phyloP scores from a whole-genome alignment of 2,113 vertebrate genomes.

The Grantiella picta region DNA sequence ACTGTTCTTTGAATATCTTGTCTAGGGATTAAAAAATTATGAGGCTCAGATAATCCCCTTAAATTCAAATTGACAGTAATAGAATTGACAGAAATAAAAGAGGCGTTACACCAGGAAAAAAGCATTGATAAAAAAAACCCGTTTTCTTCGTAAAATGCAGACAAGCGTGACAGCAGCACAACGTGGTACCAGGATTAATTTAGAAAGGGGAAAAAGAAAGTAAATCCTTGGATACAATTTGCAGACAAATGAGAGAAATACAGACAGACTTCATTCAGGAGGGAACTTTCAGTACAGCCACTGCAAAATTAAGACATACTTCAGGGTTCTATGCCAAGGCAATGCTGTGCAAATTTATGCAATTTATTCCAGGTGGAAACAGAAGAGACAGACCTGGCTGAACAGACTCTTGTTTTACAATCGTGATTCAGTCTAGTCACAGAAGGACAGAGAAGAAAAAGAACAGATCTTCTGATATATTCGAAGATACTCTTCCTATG shows the following conservation, averaged over 20 bases:
- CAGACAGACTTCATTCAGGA: neutral
- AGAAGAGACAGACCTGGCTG: constrained; percentile 4
- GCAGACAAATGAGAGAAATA: neutral
- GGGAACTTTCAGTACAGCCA: neutral
- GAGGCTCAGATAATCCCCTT: neutral
- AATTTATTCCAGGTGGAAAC: constrained; percentile 46
- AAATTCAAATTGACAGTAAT: neutral
- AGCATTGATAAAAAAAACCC: neutral
- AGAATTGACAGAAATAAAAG: neutral
- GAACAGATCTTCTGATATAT: neutral
- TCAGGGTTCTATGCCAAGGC: constrained; percentile 7
- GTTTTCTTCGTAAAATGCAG: neutral
- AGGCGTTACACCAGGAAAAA: neutral
- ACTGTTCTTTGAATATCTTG: neutral
- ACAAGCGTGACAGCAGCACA: constrained; percentile 7
- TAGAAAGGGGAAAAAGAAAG: neutral
- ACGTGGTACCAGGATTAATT: constrained; percentile 18
- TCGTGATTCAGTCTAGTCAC: neutral
- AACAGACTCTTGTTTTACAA: constrained; percentile 32
- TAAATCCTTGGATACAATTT: neutral
- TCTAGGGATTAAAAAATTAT: neutral
- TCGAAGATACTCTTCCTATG: neutral
- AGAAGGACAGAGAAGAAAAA: constrained; percentile 21
- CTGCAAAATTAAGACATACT: constrained; percentile 36
- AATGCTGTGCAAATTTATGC: constrained; percentile 37